Evolutionary conservation across 2,797 vertebrate genomes (phyloP).

Genomic region (Alosa sapidissima): DNA sequence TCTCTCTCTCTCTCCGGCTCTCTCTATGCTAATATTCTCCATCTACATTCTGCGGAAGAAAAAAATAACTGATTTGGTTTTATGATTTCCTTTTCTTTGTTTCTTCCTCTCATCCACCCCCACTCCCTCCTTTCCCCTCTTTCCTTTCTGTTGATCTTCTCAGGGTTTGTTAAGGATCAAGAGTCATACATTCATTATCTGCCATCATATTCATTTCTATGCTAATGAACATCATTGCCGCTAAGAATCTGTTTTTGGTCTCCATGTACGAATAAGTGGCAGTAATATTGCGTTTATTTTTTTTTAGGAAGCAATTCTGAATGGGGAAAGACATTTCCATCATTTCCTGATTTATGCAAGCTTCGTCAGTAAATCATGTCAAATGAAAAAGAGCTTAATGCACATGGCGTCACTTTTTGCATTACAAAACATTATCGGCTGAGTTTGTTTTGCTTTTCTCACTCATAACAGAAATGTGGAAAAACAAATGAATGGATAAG

Average conservation of each 20-base stretch:
- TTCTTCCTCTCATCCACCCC: slow-evolving; percentile 34
- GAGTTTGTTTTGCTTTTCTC: neutral
- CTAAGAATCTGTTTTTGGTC: slow-evolving; percentile 71
- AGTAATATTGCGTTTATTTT: slow-evolving; percentile 75
- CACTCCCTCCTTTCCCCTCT: slow-evolving; percentile 20
- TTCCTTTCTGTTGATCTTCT: slow-evolving; percentile 62
- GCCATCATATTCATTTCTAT: slow-evolving; percentile 85
- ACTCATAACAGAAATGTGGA: neutral
- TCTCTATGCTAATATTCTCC: slow-evolving; percentile 63
- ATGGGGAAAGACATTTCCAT: slow-evolving; percentile 69
- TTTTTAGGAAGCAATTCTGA: slow-evolving; percentile 58
- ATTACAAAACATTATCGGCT: slow-evolving; percentile 11
- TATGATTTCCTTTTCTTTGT: slow-evolving; percentile 31
- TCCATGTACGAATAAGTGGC: slow-evolving; percentile 75
- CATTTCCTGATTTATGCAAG: slow-evolving; percentile 46
- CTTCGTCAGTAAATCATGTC: neutral
- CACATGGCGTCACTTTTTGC: neutral
- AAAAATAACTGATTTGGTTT: slow-evolving; percentile 44
- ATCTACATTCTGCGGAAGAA: slow-evolving; percentile 47
- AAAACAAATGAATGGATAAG: neutral
- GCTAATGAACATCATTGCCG: slow-evolving; percentile 75
- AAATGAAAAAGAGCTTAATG: neutral
- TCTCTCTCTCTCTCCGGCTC: neutral
- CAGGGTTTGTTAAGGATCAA: slow-evolving; percentile 67
- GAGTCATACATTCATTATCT: slow-evolving; percentile 81